Evolutionary conservation across 2,797 vertebrate species (phyloP).

Genomic region (Bryconaethiops microstoma): DNA sequence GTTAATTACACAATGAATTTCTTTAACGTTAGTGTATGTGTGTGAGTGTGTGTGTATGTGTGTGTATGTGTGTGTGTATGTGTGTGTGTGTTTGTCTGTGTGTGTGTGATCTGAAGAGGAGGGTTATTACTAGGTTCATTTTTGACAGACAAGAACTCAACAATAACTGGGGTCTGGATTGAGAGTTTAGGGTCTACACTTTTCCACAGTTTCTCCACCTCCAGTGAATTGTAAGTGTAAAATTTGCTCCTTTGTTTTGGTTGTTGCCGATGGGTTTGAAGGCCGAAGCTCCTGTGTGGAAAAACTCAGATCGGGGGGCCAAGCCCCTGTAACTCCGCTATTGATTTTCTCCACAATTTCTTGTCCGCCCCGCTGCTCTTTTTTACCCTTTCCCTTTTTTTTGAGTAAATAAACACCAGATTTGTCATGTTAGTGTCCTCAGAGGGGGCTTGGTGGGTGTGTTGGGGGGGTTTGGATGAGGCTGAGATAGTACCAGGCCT

Average conservation of each 20-base stretch:
- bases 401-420: constrained; percentile 85
- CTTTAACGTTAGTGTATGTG: too few species aligned
- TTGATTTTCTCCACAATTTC: constrained; percentile 83
- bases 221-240: too few species aligned
- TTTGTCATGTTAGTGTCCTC: constrained; percentile 79
- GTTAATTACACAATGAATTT: too few species aligned
- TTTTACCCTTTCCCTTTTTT: constrained; percentile 70
- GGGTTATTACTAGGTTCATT: too few species aligned
- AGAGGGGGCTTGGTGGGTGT: constrained; percentile 61
- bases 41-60: too few species aligned
- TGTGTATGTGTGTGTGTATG: too few species aligned
- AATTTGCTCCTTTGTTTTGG: not conserved
- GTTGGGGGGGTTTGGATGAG: not conserved
- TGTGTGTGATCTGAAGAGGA: too few species aligned
- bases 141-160: too few species aligned
- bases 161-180: too few species aligned
- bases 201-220: not conserved
- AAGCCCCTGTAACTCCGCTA: constrained; percentile 72
- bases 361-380: constrained; percentile 62
- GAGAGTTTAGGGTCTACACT: too few species aligned
- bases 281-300: constrained; percentile 26
- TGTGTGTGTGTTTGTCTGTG: too few species aligned
- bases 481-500: constrained; percentile 60
- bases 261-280: not conserved
- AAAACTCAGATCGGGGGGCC: constrained; percentile 66